A percentile compares a stretch with the other conserved stretches of the same genome.
Conservation (phyloP, 2,797 vertebrate genomes). For the Okamejei kenojei region DNA sequence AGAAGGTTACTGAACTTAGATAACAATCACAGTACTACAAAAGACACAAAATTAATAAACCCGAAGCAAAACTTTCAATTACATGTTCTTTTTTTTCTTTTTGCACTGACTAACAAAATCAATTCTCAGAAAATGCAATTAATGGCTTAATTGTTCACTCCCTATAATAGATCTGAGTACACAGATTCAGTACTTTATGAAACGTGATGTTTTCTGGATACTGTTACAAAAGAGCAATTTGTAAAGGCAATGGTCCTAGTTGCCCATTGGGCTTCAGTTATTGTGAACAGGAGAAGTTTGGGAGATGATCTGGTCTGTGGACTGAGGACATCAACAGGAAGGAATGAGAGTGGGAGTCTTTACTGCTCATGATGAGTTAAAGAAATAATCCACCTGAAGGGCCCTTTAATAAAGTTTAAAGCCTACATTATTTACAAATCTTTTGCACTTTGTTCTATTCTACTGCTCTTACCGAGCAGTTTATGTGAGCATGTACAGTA, state of each 20-base stretch:
- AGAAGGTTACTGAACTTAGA: slow-evolving; percentile 11
- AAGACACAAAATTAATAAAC: slow-evolving; percentile 17
- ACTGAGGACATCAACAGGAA: too few relatives aligned
- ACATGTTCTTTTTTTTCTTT: not conserved
- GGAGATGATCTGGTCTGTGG: too few relatives aligned
- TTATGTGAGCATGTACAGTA: too few relatives aligned
- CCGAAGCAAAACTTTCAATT: slow-evolving; percentile 7
- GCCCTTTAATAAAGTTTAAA: too few relatives aligned
- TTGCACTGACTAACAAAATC: not conserved
- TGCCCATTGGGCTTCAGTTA: not conserved
- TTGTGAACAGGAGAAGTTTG: too few relatives aligned
- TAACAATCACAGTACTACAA: not conserved
- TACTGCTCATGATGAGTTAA: too few relatives aligned
- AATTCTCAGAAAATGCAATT: not conserved
- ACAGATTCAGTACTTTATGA: not conserved
- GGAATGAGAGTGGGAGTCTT: too few relatives aligned
- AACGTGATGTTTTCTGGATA: not conserved
- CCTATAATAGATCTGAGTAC: not conserved
- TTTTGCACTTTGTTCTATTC: too few relatives aligned
- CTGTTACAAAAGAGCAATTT: not conserved
- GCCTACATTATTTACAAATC: too few relatives aligned
- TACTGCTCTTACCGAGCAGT: too few relatives aligned
- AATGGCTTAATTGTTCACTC: not conserved
- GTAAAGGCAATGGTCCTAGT: not conserved
- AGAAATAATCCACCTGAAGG: too few relatives aligned